Percentiles rank a stretch among this genome's conserved stretches.
phyloP scores from a whole-genome alignment of 2,113 vertebrate species.

The Potamarius usumacintae region DNA sequence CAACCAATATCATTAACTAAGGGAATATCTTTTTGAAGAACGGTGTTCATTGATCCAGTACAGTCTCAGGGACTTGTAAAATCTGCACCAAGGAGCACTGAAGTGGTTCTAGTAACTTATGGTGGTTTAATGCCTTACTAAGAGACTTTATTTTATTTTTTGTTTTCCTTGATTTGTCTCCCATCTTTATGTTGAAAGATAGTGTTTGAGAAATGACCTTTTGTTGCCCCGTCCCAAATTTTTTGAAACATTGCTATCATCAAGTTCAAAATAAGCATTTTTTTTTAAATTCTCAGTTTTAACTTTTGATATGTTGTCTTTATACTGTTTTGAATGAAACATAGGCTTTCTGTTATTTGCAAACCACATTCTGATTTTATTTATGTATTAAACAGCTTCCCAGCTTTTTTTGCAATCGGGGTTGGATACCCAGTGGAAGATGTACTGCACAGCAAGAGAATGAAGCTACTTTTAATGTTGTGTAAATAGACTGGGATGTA shows the following conservation, averaged over 20 bases:
- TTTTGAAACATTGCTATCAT: too few species aligned
- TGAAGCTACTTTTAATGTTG: conserved; percentile 14
- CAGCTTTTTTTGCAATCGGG: too few species aligned
- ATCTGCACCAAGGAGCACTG: neutral
- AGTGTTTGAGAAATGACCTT: too few species aligned
- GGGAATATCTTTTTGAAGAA: neutral
- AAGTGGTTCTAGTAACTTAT: neutral
- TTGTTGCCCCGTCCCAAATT: too few species aligned
- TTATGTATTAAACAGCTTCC: too few species aligned
- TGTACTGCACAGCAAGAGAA: neutral
- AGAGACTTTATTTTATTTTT: neutral
- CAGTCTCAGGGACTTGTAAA: neutral
- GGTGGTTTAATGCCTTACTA: neutral
- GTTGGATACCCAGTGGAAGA: neutral
- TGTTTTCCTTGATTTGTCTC: neutral
- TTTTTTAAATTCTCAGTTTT: too few species aligned
- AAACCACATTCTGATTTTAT: too few species aligned
- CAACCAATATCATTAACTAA: neutral
- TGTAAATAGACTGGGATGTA: conserved; percentile 34
- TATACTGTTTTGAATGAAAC: too few species aligned
- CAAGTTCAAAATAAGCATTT: too few species aligned
- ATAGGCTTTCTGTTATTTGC: too few species aligned
- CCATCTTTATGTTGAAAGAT: neutral
- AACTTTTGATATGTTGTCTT: too few species aligned
- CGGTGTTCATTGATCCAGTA: neutral